Conservation (phyloP, 2,113 vertebrate genomes). For the Equus przewalskii region DNA sequence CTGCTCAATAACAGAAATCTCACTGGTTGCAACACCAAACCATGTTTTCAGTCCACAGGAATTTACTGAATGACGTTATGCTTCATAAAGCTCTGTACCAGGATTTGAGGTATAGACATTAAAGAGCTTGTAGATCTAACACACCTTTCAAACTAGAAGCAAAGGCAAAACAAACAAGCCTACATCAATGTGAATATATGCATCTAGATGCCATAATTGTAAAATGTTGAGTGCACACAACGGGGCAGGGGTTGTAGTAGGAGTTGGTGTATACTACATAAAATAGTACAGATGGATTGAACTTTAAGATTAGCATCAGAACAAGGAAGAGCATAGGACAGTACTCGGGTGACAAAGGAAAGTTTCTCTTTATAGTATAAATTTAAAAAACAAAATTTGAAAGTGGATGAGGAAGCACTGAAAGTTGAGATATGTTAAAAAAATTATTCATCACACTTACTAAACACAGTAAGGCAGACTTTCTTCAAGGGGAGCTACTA, state of each 20-base stretch:
- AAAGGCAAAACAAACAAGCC: neutral
- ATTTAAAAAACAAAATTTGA: neutral
- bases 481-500: neutral
- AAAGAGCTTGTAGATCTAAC: slow-evolving; percentile 12
- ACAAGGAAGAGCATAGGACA: neutral
- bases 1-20: neutral
- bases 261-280: accelerated
- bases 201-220: neutral
- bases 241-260: too few species aligned
- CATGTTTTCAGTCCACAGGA: neutral
- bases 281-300: neutral
- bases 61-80: neutral
- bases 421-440: neutral
- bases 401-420: neutral
- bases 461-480: neutral
- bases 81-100: neutral
- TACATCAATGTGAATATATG: neutral
- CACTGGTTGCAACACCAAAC: neutral
- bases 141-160: neutral
- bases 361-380: neutral
- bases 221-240: neutral
- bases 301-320: neutral
- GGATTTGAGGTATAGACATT: neutral
- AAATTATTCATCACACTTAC: neutral
- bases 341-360: neutral